Evolutionary conservation across 2,797 vertebrate genomes (phyloP).

Genomic region (Philypnodon macrostomus): DNA sequence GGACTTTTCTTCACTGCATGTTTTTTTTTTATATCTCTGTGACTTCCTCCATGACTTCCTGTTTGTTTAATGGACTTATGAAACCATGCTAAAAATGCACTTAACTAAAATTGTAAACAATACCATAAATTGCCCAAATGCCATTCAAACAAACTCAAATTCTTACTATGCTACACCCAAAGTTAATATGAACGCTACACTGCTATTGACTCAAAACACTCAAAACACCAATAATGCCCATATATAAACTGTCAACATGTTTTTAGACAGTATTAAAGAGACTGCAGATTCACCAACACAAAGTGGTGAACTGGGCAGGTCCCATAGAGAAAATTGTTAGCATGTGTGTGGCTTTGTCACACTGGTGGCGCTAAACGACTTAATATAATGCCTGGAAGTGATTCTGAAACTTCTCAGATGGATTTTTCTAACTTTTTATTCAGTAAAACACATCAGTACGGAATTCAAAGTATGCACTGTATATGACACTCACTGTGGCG

Average conservation of each 20-base stretch:
- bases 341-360: slow-evolving; percentile 3
- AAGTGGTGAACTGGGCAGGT: not conserved
- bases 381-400: no score
- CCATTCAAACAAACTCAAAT: no score
- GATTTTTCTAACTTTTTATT: not conserved
- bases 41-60: no score
- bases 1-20: no score
- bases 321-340: not conserved
- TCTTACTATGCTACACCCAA: no score
- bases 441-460: not conserved
- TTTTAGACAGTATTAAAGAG: not conserved
- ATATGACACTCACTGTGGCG: not conserved
- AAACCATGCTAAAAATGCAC: no score
- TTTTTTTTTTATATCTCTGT: no score
- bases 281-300: not conserved
- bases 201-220: not conserved
- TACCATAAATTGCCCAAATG: no score
- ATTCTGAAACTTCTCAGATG: not conserved
- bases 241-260: not conserved
- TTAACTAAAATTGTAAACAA: no score
- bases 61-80: no score
- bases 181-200: not conserved
- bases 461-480: not conserved
- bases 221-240: not conserved
- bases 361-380: not conserved